Conservation (phyloP, 2,888 invertebrate genomes). For the Cephonodes hylas region DNA sequence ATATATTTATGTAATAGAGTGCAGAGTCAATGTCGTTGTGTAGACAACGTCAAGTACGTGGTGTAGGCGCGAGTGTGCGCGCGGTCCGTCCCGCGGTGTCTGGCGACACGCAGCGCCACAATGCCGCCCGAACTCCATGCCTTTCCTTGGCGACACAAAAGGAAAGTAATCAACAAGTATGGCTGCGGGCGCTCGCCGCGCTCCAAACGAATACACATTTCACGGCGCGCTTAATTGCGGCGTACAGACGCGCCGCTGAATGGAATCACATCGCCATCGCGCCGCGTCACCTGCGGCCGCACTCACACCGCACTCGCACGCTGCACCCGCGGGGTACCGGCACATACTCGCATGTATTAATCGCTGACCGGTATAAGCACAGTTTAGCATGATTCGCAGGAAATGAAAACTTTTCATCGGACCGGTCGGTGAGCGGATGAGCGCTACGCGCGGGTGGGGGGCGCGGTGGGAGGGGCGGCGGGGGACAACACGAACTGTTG, state of each 20-base stretch:
- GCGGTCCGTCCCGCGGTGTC: not conserved
- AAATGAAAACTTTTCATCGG: constrained; percentile 1
- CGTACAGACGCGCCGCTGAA: not conserved
- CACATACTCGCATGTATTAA: not conserved
- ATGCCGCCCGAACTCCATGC: constrained; percentile 19
- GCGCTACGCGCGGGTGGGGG: not conserved
- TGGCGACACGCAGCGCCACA: not conserved
- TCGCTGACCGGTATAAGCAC: not conserved
- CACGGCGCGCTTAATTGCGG: not conserved
- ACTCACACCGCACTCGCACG: not conserved
- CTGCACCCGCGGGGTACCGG: too few species aligned
- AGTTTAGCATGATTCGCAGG: not conserved
- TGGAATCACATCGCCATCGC: not conserved
- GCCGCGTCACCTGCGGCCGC: not conserved
- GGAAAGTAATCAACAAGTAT: constrained; percentile 27
- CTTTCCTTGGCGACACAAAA: constrained; percentile 22
- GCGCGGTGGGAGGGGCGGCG: not conserved
- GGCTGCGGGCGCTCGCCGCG: not conserved
- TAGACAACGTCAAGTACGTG: not conserved
- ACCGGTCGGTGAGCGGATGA: not conserved
- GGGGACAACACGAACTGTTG: not conserved
- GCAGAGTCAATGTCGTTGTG: not conserved
- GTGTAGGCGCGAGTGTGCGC: too few species aligned
- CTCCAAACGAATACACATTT: not conserved
- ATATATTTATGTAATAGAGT: not conserved